Evolutionary conservation across 2,797 vertebrate genomes (phyloP), one percentile per base, ranked within the genome.

Genomic region (Scyliorhinus canicula): DNA sequence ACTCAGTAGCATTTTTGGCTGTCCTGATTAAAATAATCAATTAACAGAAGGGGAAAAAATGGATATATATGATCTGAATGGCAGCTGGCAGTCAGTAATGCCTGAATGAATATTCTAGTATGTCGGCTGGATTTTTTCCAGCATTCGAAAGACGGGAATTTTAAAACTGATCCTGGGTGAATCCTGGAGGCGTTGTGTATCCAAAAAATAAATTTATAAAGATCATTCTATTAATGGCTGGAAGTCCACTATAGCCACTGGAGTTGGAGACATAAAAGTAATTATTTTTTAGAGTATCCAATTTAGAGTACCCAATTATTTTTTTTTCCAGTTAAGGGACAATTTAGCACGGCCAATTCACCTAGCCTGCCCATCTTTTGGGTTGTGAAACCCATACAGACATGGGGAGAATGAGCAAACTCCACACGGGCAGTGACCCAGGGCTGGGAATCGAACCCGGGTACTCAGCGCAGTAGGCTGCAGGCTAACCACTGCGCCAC

Each of bases 11-110:
- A 93, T 67, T 12, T 24, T 19, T 69, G 91, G 63, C 63, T 93
- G 63, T 21, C 8, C 40, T 93, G 63, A 93, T 67, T 24, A 93
- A 93, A 93, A n/a, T 31, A 60, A 88, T 88, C 35, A 90, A 90
- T 90, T 90, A 60, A 60, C 35, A n/a, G n/a, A n/a, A 60, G 86
- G 2, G 1, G 35, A 5, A 57, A 5, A n/a, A 88, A 88, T 28
- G 50, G 24, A 67, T 69, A 6, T 86, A 44, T 47, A 19, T 93
- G 93, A 35, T 71, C 26, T 93, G 31, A 93, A 28, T 71, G 28
- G 65, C 28, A 52, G 47, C 67, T 52, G 40, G 35, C 19, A 69
- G 63, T 44, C 24, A 69, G 50, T n/a, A 71, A 65, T 65, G 9
- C n/a, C 84, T 21, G 35, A 90, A 12, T 44, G n/a, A 88, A 57